These are phyloP conservation scores for Neodiprion lecontei DNA, from an alignment of 1,140 invertebrate genomes.

Conservation along the genomic window DNA sequence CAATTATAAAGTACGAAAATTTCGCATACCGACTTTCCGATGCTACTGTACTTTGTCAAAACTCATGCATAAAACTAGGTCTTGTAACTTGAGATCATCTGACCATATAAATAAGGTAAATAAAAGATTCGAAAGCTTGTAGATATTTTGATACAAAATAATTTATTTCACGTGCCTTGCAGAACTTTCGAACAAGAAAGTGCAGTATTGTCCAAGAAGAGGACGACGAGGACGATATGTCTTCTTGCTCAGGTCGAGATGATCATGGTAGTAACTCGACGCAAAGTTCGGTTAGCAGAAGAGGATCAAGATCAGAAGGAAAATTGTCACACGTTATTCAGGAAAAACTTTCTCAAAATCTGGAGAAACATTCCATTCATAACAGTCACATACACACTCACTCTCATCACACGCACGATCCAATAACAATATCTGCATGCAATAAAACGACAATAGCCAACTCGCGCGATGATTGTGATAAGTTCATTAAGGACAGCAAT, in stretches of 20 bases:
- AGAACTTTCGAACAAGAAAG: constrained; percentile 72
- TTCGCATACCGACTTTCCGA: too few relatives aligned
- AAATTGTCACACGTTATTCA: constrained; percentile 61
- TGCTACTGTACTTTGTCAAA: too few relatives aligned
- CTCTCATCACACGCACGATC: background rate
- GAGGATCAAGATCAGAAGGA: constrained; percentile 70
- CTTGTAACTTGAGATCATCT: constrained; percentile 1
- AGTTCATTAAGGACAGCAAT: background rate
- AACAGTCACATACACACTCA: background rate
- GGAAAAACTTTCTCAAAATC: constrained; percentile 31
- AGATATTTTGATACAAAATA: background rate
- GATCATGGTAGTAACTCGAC: constrained; percentile 58
- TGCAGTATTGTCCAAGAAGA: constrained; percentile 90
- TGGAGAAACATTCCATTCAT: background rate
- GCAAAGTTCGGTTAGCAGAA: constrained; percentile 59
- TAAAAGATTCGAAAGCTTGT: background rate
- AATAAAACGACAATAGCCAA: background rate
- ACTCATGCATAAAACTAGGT: background rate
- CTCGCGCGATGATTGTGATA: background rate
- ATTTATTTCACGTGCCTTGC: background rate
- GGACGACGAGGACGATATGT: constrained; percentile 72
- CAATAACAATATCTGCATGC: background rate
- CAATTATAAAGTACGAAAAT: too few relatives aligned
- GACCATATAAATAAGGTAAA: background rate
- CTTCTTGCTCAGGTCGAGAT: constrained; percentile 62